Conservation (phyloP, 2,888 invertebrate species). For the Platycheirus albimanus region DNA sequence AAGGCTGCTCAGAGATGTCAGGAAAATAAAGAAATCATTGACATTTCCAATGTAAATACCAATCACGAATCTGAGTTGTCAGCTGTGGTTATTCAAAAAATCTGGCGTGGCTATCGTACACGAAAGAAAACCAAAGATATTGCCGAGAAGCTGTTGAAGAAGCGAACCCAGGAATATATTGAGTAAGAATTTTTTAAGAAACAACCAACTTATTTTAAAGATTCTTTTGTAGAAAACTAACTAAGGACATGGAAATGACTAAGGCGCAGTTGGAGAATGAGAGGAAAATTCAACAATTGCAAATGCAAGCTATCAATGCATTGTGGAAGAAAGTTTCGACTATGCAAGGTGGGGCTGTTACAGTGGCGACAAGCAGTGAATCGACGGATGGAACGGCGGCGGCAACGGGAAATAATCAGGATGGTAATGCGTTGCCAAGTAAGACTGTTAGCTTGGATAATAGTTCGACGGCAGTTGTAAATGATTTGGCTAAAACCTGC, state of each 20-base stretch:
- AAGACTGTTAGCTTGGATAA: conserved; percentile 82
- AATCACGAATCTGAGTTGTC: conserved; percentile 83
- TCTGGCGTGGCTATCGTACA: conserved; percentile 93
- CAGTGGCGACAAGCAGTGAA: conserved; percentile 49
- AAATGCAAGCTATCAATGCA: conserved; percentile 95
- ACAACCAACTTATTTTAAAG: conserved; percentile 31
- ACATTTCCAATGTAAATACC: conserved; percentile 75
- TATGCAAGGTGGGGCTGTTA: conserved; percentile 81
- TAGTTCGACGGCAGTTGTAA: conserved; percentile 85
- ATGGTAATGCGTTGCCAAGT: conserved; percentile 58
- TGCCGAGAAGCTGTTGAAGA: conserved; percentile 88
- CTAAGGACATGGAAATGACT: conserved; percentile 92
- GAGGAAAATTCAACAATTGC: conserved; percentile 91
- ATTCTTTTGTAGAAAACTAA: conserved; percentile 86
- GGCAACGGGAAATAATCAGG: conserved; percentile 79
- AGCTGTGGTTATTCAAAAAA: conserved; percentile 91
- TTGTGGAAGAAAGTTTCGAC: conserved; percentile 93
- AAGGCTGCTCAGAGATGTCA: conserved; percentile 84
- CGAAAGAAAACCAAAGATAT: conserved; percentile 85
- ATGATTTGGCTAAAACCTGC: conserved; percentile 90
- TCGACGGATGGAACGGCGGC: conserved; percentile 72
- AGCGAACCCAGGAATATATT: conserved; percentile 92
- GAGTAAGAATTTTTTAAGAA: conserved; percentile 85
- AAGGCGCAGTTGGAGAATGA: conserved; percentile 93
- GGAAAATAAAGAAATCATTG: conserved; percentile 78